phyloP scores from a whole-genome alignment of 2,113 vertebrate species.

The Elgaria multicarinata region DNA sequence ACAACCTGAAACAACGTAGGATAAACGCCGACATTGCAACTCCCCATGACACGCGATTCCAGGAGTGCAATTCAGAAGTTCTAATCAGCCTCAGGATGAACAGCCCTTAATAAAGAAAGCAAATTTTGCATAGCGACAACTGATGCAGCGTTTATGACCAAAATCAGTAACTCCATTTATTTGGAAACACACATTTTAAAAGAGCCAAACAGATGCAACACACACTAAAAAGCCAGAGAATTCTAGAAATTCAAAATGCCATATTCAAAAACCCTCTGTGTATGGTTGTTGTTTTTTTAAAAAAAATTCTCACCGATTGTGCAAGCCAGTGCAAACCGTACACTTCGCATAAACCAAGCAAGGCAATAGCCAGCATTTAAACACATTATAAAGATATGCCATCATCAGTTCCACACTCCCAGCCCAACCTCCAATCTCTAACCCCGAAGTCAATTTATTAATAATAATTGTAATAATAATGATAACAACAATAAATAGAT shows the following conservation, averaged over 20 bases:
- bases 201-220: background rate
- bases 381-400: constrained; percentile 50
- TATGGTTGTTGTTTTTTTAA: constrained; percentile 64
- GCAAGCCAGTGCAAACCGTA: constrained; percentile 4
- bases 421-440: constrained; percentile 61
- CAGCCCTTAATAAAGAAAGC: constrained; percentile 54
- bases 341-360: background rate
- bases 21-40: constrained; percentile 2
- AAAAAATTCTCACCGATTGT: constrained; percentile 66
- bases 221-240: constrained; percentile 47
- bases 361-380: constrained; percentile 50
- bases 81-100: constrained; percentile 28
- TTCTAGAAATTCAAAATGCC: constrained; percentile 65
- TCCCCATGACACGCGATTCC: background rate
- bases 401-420: constrained; percentile 16
- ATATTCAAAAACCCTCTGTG: constrained; percentile 65
- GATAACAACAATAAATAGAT: constrained; percentile 53
- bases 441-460: constrained; percentile 40
- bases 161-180: constrained; percentile 24
- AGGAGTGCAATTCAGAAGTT: constrained; percentile 50
- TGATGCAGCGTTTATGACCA: constrained; percentile 56
- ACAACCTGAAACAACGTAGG: constrained; percentile 40
- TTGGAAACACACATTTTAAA: background rate
- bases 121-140: constrained; percentile 71
- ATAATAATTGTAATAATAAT: background rate